Base-by-base conservation (phyloP, 2,888 invertebrate genomes). In the Patella ulyssiponensis region DNA sequence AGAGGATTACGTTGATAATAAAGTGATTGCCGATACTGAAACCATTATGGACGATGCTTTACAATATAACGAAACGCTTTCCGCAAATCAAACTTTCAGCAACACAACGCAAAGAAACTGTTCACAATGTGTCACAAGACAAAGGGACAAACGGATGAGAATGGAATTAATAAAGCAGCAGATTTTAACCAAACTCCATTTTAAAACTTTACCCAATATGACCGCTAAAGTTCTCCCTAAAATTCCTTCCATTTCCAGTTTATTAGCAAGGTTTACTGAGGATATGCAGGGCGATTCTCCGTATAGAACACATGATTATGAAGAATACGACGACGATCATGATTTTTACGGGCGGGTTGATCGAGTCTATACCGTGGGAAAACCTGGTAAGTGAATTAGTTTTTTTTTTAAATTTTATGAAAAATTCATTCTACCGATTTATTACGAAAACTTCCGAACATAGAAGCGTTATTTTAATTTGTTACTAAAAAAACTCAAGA, bases 201-300 rank as follows among this genome's bases (percentile, higher is more conserved):
- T 86, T 71, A 81, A 77, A 14, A 79, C 58, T 54, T 79, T 85
- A 76, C 88, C 88, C 4, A 87, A 88, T 76, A 82, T 85, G 78
- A 86, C 88, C 0, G 84, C 83, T 14, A 80, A 82, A 75, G 79
- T 77, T 17, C 80, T 87, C 53, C 88, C 88, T 23, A 83, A 84
- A 74, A 79, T 85, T 5, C 88, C 88, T 15, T 83, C 85, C 5
- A 78, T 86, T 77, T 79, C 83, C 11, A 81, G 79, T 70, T 79
- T 87, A n/a, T 80, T 82, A 53, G 85, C 84, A 12, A 79, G 85
- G 70, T 84, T 76, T 71, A 33, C 69, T 12, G 64, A 83, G 74
- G 85, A 81, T 69, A 83, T 86, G 84, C 84, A 85, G 58, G 80
- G 79, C 3, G 87, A 87, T 69, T 79, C 82, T 2, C 87, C 87